Evolutionary conservation across 2,888 invertebrate genomes (phyloP).

Genomic region (Drosophila parthenogenetica): DNA sequence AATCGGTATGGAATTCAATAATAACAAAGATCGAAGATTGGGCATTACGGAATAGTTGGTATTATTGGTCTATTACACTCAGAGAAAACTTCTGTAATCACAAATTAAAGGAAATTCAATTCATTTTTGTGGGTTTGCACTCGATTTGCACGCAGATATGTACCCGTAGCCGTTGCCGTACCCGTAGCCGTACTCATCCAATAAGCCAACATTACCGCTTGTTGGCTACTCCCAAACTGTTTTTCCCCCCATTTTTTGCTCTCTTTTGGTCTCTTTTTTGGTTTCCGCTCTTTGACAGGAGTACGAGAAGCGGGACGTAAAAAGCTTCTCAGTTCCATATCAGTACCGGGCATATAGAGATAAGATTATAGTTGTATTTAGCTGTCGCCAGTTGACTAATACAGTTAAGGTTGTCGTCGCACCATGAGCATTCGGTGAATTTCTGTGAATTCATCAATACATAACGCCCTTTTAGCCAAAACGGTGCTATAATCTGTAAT

Average conservation of each 20-base stretch:
- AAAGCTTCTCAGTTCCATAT: slow-evolving; percentile 22
- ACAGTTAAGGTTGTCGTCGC: slow-evolving; percentile 13
- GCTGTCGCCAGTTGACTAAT: slow-evolving; percentile 59
- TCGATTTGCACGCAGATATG: no score
- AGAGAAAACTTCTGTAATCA: neutral
- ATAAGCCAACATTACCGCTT: slow-evolving; percentile 21
- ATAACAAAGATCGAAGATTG: slow-evolving; percentile 4
- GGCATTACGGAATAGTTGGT: no score
- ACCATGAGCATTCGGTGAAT: neutral
- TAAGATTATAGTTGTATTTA: slow-evolving; percentile 64
- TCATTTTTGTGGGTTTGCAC: no score
- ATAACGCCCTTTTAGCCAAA: neutral
- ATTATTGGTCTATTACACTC: no score
- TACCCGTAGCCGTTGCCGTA: neutral
- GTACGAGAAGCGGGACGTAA: neutral
- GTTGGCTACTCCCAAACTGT: slow-evolving; percentile 10
- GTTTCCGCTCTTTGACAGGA: slow-evolving; percentile 26
- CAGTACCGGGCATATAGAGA: slow-evolving; percentile 38
- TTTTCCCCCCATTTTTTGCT: slow-evolving; percentile 2
- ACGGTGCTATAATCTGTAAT: neutral
- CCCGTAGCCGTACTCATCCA: neutral
- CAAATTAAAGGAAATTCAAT: no score
- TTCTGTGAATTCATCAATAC: slow-evolving; percentile 37
- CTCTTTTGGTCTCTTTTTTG: slow-evolving; percentile 9
- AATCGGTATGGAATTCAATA: neutral